Evolutionary conservation across 2,888 invertebrate genomes (phyloP).

Genomic region (Dryadula phaetusa): DNA sequence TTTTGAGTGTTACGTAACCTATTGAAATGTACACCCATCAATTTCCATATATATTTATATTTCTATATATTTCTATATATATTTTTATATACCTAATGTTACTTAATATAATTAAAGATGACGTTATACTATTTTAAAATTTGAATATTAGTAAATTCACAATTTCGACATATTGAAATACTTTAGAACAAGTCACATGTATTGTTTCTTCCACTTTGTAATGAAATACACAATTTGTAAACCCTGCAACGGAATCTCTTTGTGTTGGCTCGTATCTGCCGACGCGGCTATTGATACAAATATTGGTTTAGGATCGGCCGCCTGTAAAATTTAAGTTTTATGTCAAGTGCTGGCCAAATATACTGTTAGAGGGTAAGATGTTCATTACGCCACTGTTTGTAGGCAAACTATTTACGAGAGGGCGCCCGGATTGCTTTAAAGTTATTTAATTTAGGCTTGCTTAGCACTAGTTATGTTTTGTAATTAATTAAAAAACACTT

Average conservation of each 20-base stretch:
- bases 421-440: slow-evolving; percentile 11
- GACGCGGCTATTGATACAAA: slow-evolving; percentile 23
- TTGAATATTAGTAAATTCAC: too few species aligned
- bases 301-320: slow-evolving; percentile 25
- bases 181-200: background rate
- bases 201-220: background rate
- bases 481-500: background rate
- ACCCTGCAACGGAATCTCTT: slow-evolving; percentile 2
- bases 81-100: too few species aligned
- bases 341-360: slow-evolving; percentile 19
- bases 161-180: too few species aligned
- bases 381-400: slow-evolving; percentile 24
- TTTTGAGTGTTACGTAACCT: too few species aligned
- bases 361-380: slow-evolving; percentile 26
- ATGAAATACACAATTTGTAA: background rate
- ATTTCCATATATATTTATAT: too few species aligned
- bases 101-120: too few species aligned
- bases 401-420: slow-evolving; percentile 18
- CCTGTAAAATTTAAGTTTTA: slow-evolving; percentile 34
- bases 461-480: background rate
- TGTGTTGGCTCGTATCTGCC: slow-evolving; percentile 19
- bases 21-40: too few species aligned
- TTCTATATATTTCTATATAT: too few species aligned
- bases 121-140: too few species aligned
- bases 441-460: background rate